A percentile compares a stretch with the other conserved stretches of the same genome.
These are phyloP conservation scores for Platyura marginata DNA, from an alignment of 1,140 invertebrate species.

Conservation along the genomic window DNA sequence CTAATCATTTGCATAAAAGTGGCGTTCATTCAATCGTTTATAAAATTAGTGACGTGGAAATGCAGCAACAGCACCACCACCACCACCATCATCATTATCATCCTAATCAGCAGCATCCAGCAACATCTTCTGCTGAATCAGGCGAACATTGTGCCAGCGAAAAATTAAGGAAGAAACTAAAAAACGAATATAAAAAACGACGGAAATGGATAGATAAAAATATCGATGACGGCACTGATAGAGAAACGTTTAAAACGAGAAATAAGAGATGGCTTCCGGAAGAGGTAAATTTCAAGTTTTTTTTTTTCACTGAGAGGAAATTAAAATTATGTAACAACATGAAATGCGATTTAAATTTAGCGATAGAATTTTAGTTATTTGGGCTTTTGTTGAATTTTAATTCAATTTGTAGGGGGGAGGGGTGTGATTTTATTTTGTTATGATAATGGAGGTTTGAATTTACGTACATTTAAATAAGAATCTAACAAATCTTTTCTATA, in stretches of 20 bases:
- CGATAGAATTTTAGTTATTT: too few species aligned
- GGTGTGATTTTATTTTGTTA: too few species aligned
- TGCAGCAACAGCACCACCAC: conserved; percentile 25
- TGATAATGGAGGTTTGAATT: too few species aligned
- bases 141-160: conserved; percentile 21
- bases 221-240: neutral
- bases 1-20: conserved; percentile 27
- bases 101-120: conserved; percentile 5
- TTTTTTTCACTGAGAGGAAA: too few species aligned
- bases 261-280: conserved; percentile 24
- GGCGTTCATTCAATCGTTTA: conserved; percentile 67
- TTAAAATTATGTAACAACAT: too few species aligned
- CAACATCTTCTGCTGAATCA: neutral
- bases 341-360: too few species aligned
- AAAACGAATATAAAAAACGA: neutral
- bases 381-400: too few species aligned
- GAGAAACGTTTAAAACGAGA: neutral
- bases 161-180: conserved; percentile 6
- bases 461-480: too few species aligned
- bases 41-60: conserved; percentile 55
- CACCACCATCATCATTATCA: conserved; percentile 21
- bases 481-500: too few species aligned
- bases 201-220: neutral
- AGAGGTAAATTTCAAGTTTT: conserved; percentile 21
- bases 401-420: too few species aligned